Evolutionary conservation across 2,113 vertebrate genomes (phyloP).

Genomic region (Pelecanoides urinatrix): DNA sequence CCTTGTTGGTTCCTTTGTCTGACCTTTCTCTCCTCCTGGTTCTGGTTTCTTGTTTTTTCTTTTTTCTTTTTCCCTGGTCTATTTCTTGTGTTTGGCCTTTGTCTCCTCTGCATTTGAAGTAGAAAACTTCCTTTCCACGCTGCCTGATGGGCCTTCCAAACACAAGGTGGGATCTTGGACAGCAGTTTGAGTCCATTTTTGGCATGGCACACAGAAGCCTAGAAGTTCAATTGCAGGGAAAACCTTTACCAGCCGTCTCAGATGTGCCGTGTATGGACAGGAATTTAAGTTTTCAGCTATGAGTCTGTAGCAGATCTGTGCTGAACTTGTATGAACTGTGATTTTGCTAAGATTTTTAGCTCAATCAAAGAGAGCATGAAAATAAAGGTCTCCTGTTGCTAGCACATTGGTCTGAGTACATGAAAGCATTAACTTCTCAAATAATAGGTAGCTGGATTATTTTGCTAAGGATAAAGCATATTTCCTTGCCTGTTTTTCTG

Average conservation of each 20-base stretch:
- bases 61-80: background rate
- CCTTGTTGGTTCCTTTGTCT: slow-evolving; percentile 22
- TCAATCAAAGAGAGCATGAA: background rate
- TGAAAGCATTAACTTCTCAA: background rate
- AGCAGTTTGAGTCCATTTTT: background rate
- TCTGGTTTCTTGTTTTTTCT: background rate
- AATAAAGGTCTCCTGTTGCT: background rate
- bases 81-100: slow-evolving; percentile 27
- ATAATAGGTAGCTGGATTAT: background rate
- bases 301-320: background rate
- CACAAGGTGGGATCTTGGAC: background rate
- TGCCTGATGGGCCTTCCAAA: background rate
- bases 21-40: background rate
- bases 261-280: background rate
- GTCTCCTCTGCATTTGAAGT: slow-evolving; percentile 18
- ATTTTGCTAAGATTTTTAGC: background rate
- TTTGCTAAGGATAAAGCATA: background rate
- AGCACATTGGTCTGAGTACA: background rate
- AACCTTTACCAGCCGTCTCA: background rate
- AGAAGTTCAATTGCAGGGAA: background rate
- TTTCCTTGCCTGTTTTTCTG: background rate
- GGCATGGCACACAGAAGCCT: background rate
- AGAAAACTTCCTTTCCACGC: background rate
- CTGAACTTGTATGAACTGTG: background rate
- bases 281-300: background rate